Base-by-base conservation (phyloP, 2,113 vertebrate species). In the Brachyhypopomus occidentalis region DNA sequence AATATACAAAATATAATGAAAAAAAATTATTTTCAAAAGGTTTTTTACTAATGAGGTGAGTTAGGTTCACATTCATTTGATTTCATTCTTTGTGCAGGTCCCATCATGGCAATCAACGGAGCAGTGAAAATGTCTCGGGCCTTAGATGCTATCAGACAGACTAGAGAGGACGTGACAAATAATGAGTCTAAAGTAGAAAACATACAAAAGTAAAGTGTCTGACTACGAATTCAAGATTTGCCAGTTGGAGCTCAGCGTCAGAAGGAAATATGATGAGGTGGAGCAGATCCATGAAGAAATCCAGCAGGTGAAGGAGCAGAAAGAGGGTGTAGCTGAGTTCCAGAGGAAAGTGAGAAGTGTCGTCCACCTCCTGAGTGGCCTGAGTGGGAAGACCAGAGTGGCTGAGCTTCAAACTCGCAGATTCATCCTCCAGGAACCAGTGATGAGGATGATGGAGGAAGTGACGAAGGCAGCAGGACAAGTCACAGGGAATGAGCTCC, bases 341-440 rank as follows among this genome's bases (percentile, higher is more conserved):
- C 77, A 79, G 72, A 6, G 23, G 9, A 25, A 62, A 8, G 30
- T 72, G 23, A 76, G 77, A 36, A 27, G 3, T 17, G 56, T 58
- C 34, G 48, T 84, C 30, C 8, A 11, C 0, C 58, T 64, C 23
- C 58, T 80, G 17, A 55, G 78, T 71, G 36, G 27, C 36, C 38
- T 82, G 11, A 78, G 36, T 16, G 75, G 79, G 20, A 48, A 12
- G 17, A 63, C 48, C 55, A 30, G 30, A 14, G 79, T 74, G 59
- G 36, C 75, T 41, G 56, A 76, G 19, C 7, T 0, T n/a, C 78
- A 76, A 34, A 84, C 83, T 72, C 64, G 23, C 45, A 2, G 22
- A n/a, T 64, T 34, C 67, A 81, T 84, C 23, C 30, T 67, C 45
- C 45, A 52, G 45, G 45, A 52, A 30, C 30, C 30, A 30, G 30